Evolutionary conservation across 2,888 invertebrate genomes (phyloP).

Genomic region (Tortricodes alternella): DNA sequence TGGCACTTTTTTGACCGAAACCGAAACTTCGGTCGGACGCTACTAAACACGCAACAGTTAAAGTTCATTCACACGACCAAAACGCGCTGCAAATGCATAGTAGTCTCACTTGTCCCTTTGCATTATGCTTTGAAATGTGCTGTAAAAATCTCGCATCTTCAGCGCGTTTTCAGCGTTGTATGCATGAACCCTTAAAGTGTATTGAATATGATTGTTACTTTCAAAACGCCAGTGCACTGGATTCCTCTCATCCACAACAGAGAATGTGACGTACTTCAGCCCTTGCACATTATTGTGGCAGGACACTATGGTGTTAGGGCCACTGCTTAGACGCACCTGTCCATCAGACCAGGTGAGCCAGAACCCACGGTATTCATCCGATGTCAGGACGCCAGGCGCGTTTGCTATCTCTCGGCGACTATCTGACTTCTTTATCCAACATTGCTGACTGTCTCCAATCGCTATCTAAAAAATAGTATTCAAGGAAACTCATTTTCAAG

Average conservation of each 20-base stretch:
- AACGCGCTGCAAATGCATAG: no score
- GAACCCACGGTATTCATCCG: constrained; percentile 69
- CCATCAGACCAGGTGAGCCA: constrained; percentile 77
- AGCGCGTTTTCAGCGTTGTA: no score
- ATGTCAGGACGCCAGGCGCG: constrained; percentile 71
- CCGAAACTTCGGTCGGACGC: no score
- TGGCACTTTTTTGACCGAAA: no score
- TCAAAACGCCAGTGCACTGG: constrained; percentile 36
- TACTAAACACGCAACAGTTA: no score
- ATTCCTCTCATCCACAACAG: constrained; percentile 27
- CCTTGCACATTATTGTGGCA: constrained; percentile 37
- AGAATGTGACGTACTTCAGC: constrained; percentile 45
- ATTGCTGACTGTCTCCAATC: constrained; percentile 43
- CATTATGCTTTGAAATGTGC: no score
- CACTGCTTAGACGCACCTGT: constrained; percentile 60
- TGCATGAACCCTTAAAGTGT: no score
- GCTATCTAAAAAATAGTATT: constrained; percentile 42
- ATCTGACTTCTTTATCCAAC: constrained; percentile 43
- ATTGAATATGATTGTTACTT: no score
- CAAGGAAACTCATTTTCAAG: neutral
- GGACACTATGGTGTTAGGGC: constrained; percentile 48
- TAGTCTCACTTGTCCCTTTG: no score
- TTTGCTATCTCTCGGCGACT: constrained; percentile 33
- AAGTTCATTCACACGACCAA: no score
- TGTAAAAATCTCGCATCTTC: no score